Percentiles rank a stretch among this genome's conserved stretches.
Evolutionary conservation across 2,113 vertebrate species (phyloP).

Genomic region (Zosterops lateralis): DNA sequence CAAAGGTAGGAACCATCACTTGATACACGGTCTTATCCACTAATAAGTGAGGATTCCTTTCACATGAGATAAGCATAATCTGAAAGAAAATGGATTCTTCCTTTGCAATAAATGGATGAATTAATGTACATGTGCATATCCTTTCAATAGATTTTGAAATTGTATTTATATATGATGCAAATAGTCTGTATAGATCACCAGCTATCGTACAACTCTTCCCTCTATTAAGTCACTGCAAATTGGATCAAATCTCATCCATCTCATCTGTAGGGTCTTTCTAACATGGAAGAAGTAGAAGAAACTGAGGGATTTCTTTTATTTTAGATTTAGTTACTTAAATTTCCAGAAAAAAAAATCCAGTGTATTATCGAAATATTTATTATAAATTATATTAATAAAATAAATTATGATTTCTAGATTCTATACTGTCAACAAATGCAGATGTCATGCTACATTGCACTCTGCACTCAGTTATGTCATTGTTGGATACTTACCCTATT

Average conservation of each 20-base stretch:
- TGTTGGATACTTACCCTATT: neutral
- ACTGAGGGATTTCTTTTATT: neutral
- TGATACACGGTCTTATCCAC: neutral
- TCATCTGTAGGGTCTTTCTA: neutral
- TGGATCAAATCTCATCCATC: neutral
- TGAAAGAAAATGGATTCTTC: neutral
- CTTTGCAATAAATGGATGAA: neutral
- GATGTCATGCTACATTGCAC: neutral
- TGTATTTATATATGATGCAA: constrained; percentile 1
- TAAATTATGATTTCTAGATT: neutral
- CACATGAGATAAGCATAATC: neutral
- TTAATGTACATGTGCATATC: neutral
- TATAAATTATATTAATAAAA: neutral
- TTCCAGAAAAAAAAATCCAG: neutral
- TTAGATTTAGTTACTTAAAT: neutral
- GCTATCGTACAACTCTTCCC: neutral
- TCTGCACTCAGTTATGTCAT: neutral
- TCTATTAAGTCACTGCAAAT: neutral
- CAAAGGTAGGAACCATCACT: constrained; percentile 18
- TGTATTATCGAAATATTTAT: neutral
- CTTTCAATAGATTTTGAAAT: neutral
- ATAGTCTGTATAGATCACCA: neutral
- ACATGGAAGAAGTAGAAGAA: neutral
- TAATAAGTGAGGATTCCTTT: neutral
- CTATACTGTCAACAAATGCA: neutral